These are phyloP conservation scores for Lasaia peninsularis DNA, from an alignment of 1,140 invertebrate genomes.

Conservation along the genomic window DNA sequence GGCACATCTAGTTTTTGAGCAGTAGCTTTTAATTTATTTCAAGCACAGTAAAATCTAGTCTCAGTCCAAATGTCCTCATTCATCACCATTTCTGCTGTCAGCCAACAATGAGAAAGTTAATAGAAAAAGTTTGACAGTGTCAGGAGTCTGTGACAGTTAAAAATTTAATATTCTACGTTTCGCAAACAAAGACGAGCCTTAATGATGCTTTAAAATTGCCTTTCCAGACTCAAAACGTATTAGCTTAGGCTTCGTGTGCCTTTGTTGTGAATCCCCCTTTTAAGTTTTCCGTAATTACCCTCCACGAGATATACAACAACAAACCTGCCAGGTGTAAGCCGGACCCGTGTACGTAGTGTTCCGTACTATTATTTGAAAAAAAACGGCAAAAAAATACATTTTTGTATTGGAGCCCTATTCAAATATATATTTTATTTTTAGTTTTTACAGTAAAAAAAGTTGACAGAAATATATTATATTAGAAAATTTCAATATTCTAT, in stretches of 20 bases:
- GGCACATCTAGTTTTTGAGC: background rate
- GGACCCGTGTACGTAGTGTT: too few relatives aligned
- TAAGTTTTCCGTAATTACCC: too few relatives aligned
- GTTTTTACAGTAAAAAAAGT: too few relatives aligned
- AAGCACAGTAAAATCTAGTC: background rate
- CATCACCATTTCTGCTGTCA: conserved; percentile 66
- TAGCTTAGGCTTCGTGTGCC: background rate
- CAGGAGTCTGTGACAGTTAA: conserved; percentile 46
- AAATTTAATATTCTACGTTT: conserved; percentile 54
- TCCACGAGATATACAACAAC: too few relatives aligned
- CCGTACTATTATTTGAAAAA: too few relatives aligned
- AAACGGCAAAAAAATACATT: too few relatives aligned
- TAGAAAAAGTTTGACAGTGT: conserved; percentile 67
- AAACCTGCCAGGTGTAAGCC: too few relatives aligned
- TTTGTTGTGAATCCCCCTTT: background rate
- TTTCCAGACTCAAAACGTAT: background rate
- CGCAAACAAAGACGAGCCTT: conserved; percentile 26
- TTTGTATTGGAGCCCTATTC: too few relatives aligned
- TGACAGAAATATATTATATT: too few relatives aligned
- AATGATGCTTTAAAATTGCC: conserved; percentile 22
- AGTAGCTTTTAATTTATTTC: background rate
- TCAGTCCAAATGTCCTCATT: conserved; percentile 29
- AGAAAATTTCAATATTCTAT: too few relatives aligned
- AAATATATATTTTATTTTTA: too few relatives aligned
- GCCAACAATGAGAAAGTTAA: conserved; percentile 65